These are phyloP conservation scores for Doris montereyensis DNA, from an alignment of 2,888 invertebrate genomes.

Conservation along the genomic window DNA sequence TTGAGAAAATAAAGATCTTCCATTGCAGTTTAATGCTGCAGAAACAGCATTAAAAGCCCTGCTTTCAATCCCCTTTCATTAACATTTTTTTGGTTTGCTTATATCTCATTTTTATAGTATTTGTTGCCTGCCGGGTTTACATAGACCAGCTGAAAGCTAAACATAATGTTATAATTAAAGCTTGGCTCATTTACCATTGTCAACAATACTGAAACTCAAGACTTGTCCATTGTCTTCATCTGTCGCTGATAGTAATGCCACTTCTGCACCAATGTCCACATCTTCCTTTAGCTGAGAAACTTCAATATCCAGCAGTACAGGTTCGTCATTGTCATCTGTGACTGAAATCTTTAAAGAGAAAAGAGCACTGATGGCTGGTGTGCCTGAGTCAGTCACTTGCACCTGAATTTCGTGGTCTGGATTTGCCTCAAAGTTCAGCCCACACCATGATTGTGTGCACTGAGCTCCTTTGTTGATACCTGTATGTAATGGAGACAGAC, in stretches of 20 bases:
- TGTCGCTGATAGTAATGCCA: slow-evolving; percentile 39
- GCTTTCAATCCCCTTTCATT: too few species aligned
- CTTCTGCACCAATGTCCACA: slow-evolving; percentile 28
- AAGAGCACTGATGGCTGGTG: slow-evolving; percentile 42
- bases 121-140: too few species aligned
- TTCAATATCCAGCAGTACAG: slow-evolving; percentile 45
- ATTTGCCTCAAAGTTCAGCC: slow-evolving; percentile 51
- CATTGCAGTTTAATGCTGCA: too few species aligned
- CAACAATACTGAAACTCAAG: slow-evolving; percentile 41
- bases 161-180: too few species aligned
- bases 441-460: too few species aligned
- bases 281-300: slow-evolving; percentile 42
- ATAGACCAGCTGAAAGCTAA: too few species aligned
- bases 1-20: too few species aligned
- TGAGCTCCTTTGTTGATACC: too few species aligned
- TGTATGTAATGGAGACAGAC: too few species aligned
- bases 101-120: too few species aligned
- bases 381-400: slow-evolving; percentile 50
- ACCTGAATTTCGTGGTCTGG: slow-evolving; percentile 45
- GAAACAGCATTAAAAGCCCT: too few species aligned
- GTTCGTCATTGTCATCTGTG: slow-evolving; percentile 53
- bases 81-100: too few species aligned
- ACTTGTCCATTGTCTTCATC: slow-evolving; percentile 51
- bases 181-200: slow-evolving; percentile 32
- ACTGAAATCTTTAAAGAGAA: slow-evolving; percentile 46